These are phyloP conservation scores for Iphiclides podalirius DNA, from an alignment of 2,888 invertebrate genomes.

Conservation along the genomic window DNA sequence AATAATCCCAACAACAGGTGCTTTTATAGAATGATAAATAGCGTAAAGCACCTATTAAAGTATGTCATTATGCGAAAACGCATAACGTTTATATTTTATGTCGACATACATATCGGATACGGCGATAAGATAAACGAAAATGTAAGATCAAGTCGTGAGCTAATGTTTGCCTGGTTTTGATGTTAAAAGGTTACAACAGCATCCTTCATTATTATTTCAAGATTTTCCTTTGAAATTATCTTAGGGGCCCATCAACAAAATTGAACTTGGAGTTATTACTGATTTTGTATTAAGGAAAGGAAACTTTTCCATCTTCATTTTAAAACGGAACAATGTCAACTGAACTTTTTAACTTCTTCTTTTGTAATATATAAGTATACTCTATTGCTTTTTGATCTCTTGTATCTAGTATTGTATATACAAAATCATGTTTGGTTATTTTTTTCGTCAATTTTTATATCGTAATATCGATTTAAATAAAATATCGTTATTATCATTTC, in stretches of 20 bases:
- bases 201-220: not conserved
- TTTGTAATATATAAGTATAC: too few relatives aligned
- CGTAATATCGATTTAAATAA: too few relatives aligned
- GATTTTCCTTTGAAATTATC: constrained; percentile 2
- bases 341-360: too few relatives aligned
- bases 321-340: too few relatives aligned
- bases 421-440: too few relatives aligned
- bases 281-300: not conserved
- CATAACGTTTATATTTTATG: constrained; percentile 4
- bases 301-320: not conserved
- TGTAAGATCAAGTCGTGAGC: not conserved
- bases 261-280: constrained; percentile 4
- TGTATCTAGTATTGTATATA: too few relatives aligned
- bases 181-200: constrained; percentile 1
- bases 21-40: constrained; percentile 14
- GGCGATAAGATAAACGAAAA: constrained; percentile 8
- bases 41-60: not conserved
- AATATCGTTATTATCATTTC: too few relatives aligned
- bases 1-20: not conserved
- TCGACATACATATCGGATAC: constrained; percentile 7
- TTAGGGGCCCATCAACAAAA: constrained; percentile 1
- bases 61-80: constrained; percentile 3
- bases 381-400: too few relatives aligned
- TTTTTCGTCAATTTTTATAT: too few relatives aligned
- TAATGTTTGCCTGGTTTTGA: not conserved